Evolutionary conservation across 2,113 vertebrate species (phyloP).

Genomic region (Pachypanchax playfairii): DNA sequence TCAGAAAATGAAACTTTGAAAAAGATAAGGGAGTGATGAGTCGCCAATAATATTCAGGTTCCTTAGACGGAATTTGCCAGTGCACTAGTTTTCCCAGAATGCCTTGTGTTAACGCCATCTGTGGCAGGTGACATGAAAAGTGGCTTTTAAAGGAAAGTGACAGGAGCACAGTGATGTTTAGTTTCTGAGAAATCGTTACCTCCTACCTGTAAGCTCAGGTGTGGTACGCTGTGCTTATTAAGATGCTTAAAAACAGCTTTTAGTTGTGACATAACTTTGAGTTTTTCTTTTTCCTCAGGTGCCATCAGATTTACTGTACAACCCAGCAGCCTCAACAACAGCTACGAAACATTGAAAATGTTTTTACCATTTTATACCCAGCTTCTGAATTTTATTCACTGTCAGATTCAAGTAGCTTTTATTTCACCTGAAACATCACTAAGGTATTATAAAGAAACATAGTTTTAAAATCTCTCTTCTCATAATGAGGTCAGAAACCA

Average conservation of each 20-base stretch:
- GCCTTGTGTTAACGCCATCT: constrained; percentile 41
- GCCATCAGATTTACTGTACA: constrained; percentile 60
- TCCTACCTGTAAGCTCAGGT: too few species aligned
- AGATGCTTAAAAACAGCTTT: neutral
- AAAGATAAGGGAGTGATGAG: neutral
- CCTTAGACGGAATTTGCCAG: constrained; percentile 10
- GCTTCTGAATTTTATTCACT: neutral
- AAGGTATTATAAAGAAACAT: too few species aligned
- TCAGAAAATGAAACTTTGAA: constrained; percentile 56
- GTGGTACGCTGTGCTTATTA: constrained; percentile 6
- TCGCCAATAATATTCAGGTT: constrained; percentile 26
- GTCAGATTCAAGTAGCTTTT: neutral
- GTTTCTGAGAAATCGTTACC: neutral
- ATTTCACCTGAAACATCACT: neutral
- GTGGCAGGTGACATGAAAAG: neutral
- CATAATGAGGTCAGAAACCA: too few species aligned
- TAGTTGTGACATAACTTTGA: constrained; percentile 13
- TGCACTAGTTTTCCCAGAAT: constrained; percentile 59
- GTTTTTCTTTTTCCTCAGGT: constrained; percentile 62
- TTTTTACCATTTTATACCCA: neutral
- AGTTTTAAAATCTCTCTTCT: too few species aligned
- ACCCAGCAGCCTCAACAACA: constrained; percentile 33
- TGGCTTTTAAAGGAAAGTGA: constrained; percentile 3
- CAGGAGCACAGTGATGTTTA: neutral
- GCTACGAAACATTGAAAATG: too few species aligned